Evolutionary conservation across 2,888 invertebrate species (phyloP), one percentile per base, ranked within the genome.

Genomic region (Rhopalosiphum nymphaeae): DNA sequence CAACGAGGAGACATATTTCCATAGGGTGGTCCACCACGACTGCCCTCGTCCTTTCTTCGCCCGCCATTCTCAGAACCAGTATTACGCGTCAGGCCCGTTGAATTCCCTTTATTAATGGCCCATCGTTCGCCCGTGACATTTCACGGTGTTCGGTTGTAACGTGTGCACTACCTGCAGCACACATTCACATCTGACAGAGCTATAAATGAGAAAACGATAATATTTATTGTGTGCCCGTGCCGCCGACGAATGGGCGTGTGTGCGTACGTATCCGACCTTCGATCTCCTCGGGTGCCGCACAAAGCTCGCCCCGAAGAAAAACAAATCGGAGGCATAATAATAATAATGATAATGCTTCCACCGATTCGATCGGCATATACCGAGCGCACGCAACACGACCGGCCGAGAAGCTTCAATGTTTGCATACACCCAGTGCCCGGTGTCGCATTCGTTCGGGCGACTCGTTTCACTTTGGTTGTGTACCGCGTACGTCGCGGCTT

Each of bases 51-150:
- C 78, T 78, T 78, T 91, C 78, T 49, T 78, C 56, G 25, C n/a
- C 46, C n/a, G 46, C 21, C 42, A 44, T 36, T 61, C 26, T 9
- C n/a, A 85, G 25, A 53, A 91, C 53, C 78, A 44, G 85, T 91
- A 25, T 91, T 91, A 42, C 78, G 90, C 61, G 78, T 67, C 78
- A 91, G 53, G 29, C 49, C 56, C 91, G 84, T 85, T 44, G 91
- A 44, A 57, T 85, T 57, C 29, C 56, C 91, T 91, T 91, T 91
- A 91, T 91, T 91, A 91, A 91, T 91, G 44, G 56, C 44, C 91
- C 91, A 57, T 85, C 91, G 85, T 85, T 91, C 84, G 91, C 56
- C 91, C 91, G 56, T 91, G 91, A 91, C 91, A 91, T 91, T 91
- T 91, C 57, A 85, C 85, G 53, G 91, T 56, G 91, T 91, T 84